phyloP scores from a whole-genome alignment of 2,797 vertebrate genomes.

The Alauda arvensis region DNA sequence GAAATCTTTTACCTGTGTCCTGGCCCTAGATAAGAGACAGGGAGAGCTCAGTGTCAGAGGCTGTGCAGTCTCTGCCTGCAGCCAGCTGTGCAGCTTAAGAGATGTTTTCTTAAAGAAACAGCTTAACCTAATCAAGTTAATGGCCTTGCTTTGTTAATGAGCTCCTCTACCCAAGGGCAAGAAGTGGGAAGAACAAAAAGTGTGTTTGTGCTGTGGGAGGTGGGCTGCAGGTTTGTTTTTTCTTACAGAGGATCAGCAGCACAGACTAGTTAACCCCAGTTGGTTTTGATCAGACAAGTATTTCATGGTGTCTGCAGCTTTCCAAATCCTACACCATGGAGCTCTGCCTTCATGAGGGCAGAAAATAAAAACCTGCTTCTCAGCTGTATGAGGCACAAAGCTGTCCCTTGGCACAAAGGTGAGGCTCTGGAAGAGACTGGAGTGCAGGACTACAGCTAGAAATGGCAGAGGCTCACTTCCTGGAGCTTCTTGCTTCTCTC shows the following conservation, averaged over 20 bases:
- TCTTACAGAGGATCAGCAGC: background rate
- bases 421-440: background rate
- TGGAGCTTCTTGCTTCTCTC: background rate
- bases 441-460: accelerated
- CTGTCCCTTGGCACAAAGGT: background rate
- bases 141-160: background rate
- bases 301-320: background rate
- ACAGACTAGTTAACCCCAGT: background rate
- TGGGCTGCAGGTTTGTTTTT: background rate
- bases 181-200: background rate
- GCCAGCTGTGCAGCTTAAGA: background rate
- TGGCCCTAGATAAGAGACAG: background rate
- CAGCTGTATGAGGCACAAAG: background rate
- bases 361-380: background rate
- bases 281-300: conserved; percentile 6
- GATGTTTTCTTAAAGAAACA: background rate
- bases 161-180: background rate
- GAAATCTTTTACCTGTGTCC: background rate
- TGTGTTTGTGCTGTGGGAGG: background rate
- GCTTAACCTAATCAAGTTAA: background rate
- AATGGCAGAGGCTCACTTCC: background rate
- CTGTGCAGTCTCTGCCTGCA: background rate
- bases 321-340: background rate
- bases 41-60: background rate
- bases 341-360: background rate